Conservation (phyloP, 2,113 vertebrate genomes). For the Ardeotis arabs region DNA sequence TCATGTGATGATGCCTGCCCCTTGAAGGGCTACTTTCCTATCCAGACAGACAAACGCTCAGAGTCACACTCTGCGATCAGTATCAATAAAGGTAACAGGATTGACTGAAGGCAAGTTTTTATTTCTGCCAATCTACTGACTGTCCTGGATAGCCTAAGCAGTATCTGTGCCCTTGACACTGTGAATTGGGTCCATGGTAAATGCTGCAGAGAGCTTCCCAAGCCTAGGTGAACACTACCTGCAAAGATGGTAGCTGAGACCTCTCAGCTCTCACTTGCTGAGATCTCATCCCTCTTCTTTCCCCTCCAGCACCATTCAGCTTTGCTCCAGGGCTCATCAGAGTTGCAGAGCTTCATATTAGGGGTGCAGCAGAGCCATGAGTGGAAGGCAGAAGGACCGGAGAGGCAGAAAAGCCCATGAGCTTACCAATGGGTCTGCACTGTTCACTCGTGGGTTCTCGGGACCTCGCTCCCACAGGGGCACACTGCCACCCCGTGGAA, state of each 20-base stretch:
- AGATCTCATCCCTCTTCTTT: background rate
- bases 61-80: background rate
- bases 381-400: rapidly evolving
- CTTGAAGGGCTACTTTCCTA: background rate
- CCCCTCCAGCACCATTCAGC: background rate
- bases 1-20: background rate
- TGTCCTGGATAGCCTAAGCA: background rate
- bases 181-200: background rate
- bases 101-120: rapidly evolving
- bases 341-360: background rate
- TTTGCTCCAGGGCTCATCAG: background rate
- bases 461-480: background rate
- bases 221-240: background rate
- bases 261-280: background rate
- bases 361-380: background rate
- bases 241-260: background rate
- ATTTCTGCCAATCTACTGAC: background rate
- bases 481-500: constrained; percentile 64
- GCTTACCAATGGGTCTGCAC: background rate
- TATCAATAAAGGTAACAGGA: background rate
- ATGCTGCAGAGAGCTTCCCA: background rate
- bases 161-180: background rate
- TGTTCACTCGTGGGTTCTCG: background rate
- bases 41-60: background rate
- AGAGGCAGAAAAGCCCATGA: background rate